Evolutionary conservation across 2,113 vertebrate genomes (phyloP), one percentile per base, ranked within the genome.

Genomic region (Nothoprocta pentlandii): DNA sequence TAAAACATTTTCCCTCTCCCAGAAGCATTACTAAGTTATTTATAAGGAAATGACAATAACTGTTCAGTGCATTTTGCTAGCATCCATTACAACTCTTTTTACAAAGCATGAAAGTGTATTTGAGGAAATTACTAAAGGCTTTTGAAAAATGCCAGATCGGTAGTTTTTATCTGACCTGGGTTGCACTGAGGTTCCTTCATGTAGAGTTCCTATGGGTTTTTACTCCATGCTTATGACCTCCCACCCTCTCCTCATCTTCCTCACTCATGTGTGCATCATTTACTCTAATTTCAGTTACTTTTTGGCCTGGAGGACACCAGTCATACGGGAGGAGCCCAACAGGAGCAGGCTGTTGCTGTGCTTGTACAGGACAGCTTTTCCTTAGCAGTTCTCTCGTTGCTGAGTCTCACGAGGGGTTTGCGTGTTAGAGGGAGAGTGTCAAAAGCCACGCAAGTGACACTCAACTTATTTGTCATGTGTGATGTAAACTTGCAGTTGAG

Each of bases 211-310:
- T 62, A 17, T 67, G 76, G 28, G 26, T 2, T 78, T 4, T 46
- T 68, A 7, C 7, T 70, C 39, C 22, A 17, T 0, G 0, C 61
- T 12, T 0, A 0, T 44, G 58, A 23, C 62, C 25, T 90, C 13
- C 23, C 25, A 25, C 36, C 34, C 69, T 51, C 44, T 23, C 17
- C 51, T 19, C 7, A 28, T 12, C 34, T 53, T 39, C 19, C 53
- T 78, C 3, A 0, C 64, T 54, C 0, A 0, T 1, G 1, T 30
- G 13, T 17, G 6, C 39, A 23, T 0, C 2, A 2, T 64, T 64
- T 47, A 62, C 63, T 61, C 32, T 0, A 4, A 34, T 62, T 32
- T 53, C 1, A 28, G 16, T n/a, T 0, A 8, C 63, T 17, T 66
- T 68, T 58, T 0, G 1, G n/a, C 22, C 44, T 59, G 0, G 0